phyloP scores from a whole-genome alignment of 2,888 invertebrate genomes.

The Ctenicera cuprea region DNA sequence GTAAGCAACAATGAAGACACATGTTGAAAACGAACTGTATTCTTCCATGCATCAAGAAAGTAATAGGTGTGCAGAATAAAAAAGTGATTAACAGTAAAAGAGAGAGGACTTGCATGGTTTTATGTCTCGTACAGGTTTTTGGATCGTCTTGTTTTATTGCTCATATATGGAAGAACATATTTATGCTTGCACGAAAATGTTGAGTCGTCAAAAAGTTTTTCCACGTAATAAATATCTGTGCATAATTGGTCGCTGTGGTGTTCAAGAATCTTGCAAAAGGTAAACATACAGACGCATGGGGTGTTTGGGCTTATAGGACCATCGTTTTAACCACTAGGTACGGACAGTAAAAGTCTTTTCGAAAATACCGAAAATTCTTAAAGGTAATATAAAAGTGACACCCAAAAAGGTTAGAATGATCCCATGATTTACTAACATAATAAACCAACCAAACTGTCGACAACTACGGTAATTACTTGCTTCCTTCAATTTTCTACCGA shows the following conservation, averaged over 20 bases:
- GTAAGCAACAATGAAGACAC: conserved; percentile 40
- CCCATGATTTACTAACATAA: conserved; percentile 26
- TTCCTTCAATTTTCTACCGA: neutral
- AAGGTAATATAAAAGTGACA: conserved; percentile 32
- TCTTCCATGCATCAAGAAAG: conserved; percentile 39
- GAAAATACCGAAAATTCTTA: conserved; percentile 14
- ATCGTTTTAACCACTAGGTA: neutral
- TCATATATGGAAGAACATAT: conserved; percentile 22
- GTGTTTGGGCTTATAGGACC: neutral
- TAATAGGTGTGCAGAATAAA: conserved; percentile 42
- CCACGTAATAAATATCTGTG: neutral
- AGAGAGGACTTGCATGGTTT: conserved; percentile 39
- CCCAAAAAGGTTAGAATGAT: conserved; percentile 19
- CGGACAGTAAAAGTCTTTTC: neutral
- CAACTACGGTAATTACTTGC: conserved; percentile 3
- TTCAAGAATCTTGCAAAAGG: neutral
- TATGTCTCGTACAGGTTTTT: conserved; percentile 38
- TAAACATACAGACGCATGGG: neutral
- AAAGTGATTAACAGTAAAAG: conserved; percentile 47
- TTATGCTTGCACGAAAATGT: conserved; percentile 6
- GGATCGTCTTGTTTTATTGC: conserved; percentile 30
- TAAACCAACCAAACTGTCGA: conserved; percentile 28
- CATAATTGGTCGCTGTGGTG: neutral
- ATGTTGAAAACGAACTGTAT: conserved; percentile 42
- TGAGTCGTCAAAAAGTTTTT: neutral